Conservation (phyloP, 2,888 invertebrate genomes). For the Perithous albicinctus region DNA sequence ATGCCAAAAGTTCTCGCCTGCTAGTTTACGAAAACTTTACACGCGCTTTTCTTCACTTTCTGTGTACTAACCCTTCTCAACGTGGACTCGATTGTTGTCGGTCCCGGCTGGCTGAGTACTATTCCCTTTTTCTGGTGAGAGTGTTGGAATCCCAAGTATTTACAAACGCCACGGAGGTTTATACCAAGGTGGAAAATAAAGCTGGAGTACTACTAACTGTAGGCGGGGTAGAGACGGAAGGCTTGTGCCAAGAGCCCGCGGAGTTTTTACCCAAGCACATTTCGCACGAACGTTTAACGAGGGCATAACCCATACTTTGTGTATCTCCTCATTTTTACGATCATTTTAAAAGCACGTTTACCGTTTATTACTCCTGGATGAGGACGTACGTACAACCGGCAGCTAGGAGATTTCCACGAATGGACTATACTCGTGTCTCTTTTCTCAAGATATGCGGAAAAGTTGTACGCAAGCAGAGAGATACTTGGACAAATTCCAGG, state of each 20-base stretch:
- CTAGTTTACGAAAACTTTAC: no score
- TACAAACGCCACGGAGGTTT: slow-evolving; percentile 35
- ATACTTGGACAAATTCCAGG: neutral
- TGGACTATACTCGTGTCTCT: slow-evolving; percentile 28
- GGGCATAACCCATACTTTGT: slow-evolving; percentile 66
- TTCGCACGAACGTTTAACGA: slow-evolving; percentile 65
- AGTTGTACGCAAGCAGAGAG: neutral
- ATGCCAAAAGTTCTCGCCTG: no score
- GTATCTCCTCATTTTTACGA: slow-evolving; percentile 63
- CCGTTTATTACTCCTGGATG: slow-evolving; percentile 57
- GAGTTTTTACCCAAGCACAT: slow-evolving; percentile 47
- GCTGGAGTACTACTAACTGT: slow-evolving; percentile 31
- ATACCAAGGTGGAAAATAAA: slow-evolving; percentile 39
- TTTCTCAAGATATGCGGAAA: neutral
- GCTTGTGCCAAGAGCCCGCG: neutral
- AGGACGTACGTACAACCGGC: slow-evolving; percentile 36
- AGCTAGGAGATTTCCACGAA: slow-evolving; percentile 17
- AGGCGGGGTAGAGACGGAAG: neutral
- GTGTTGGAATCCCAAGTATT: slow-evolving; percentile 43
- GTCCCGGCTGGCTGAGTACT: neutral
- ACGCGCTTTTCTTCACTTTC: slow-evolving; percentile 21
- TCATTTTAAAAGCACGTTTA: slow-evolving; percentile 64
- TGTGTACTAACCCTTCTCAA: slow-evolving; percentile 5
- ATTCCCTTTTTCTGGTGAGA: neutral
- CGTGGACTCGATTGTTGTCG: neutral